These are phyloP conservation scores for Myxocyprinus asiaticus DNA, from an alignment of 2,113 vertebrate genomes.

Conservation along the genomic window DNA sequence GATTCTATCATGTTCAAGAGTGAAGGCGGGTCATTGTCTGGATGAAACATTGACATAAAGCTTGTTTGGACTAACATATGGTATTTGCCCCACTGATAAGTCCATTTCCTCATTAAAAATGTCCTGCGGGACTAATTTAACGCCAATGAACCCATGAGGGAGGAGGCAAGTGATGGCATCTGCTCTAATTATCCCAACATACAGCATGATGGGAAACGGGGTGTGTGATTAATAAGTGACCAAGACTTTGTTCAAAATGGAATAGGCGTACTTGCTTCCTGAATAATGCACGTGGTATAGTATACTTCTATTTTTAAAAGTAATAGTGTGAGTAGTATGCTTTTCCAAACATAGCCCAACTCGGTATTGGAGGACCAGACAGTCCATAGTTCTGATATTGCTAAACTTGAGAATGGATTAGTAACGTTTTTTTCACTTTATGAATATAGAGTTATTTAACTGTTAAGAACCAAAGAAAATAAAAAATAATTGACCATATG, in stretches of 20 bases:
- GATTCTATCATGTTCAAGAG: slow-evolving; percentile 1
- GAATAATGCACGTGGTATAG: too few relatives aligned
- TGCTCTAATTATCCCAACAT: slow-evolving; percentile 36
- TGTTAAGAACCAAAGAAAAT: too few relatives aligned
- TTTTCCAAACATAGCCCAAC: too few relatives aligned
- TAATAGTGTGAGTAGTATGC: too few relatives aligned
- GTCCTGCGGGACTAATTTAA: slow-evolving; percentile 26
- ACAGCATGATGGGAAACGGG: background rate
- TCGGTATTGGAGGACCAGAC: too few relatives aligned
- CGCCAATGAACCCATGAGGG: slow-evolving; percentile 12
- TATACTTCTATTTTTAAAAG: too few relatives aligned
- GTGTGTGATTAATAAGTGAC: background rate
- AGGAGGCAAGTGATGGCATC: background rate
- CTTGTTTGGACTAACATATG: background rate
- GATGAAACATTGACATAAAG: slow-evolving; percentile 10
- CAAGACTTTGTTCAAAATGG: background rate
- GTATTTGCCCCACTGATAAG: background rate
- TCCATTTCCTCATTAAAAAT: slow-evolving; percentile 41
- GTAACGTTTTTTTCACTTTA: too few relatives aligned
- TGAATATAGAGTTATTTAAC: too few relatives aligned
- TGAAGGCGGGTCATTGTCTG: slow-evolving; percentile 18
- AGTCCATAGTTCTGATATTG: too few relatives aligned
- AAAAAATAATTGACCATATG: too few relatives aligned
- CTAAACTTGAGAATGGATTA: too few relatives aligned
- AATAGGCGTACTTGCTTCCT: background rate